Evolutionary conservation across 2,113 vertebrate genomes (phyloP), one percentile per base, ranked within the genome.

Genomic region (Saccopteryx leptura): DNA sequence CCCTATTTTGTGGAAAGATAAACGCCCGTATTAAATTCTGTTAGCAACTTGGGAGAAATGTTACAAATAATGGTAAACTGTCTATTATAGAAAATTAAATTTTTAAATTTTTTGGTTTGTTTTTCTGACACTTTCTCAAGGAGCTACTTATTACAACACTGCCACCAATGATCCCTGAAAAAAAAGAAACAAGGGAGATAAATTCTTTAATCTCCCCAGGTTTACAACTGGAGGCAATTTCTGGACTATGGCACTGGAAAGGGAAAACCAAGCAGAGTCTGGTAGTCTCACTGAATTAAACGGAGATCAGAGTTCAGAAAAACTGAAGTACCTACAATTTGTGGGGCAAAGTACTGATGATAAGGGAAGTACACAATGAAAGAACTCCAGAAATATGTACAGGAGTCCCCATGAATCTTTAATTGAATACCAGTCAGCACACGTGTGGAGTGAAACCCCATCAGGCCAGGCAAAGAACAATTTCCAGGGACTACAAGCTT

Each of bases 121-220:
- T 93, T 90, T 83, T 78, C n/a, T 88, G 19, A 83, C 46, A 91
- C 26, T 81, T 93, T 84, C 21, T 84, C 65, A 68, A 88, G n/a
- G 2, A 91, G 5, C 10, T 66, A 12, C 74, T 83, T n/a, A 83
- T 65, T 76, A 76, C 1, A 76, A 11, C 19, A 72, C 2, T 79
- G 58, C 18, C 6, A 63, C 4, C 31, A 69, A 21, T 28, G 28
- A 82, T 81, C 18, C 18, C 74, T 28, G 69, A 89, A 24, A 15
- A 72, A 95, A 82, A 56, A 48, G 54, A 86, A 82, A 87, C 6
- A 78, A 61, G 85, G 31, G 23, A 87, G 11, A 13, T 28, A 60
- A 72, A 13, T 87, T 9, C 50, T 90, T 10, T 24, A 69, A 50
- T 52, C 17, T n/a, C n/a, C 33, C 68, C 48, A 78, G n/a, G 4